Conservation (phyloP, 2,888 invertebrate genomes). For the Athetis lepigone region DNA sequence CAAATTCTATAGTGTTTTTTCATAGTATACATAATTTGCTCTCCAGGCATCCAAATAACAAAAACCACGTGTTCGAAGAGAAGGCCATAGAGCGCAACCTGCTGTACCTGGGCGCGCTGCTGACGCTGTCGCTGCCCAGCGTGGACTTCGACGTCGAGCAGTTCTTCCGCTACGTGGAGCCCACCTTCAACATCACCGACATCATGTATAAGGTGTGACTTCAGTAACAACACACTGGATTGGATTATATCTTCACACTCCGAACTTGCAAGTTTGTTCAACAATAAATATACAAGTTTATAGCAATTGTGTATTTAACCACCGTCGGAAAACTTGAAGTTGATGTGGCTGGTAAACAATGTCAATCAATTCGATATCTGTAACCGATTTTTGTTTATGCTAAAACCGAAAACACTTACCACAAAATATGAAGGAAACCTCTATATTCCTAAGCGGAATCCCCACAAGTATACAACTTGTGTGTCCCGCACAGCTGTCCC, state of each 20-base stretch:
- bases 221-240: too few relatives aligned
- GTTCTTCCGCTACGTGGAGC: constrained; percentile 35
- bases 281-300: too few relatives aligned
- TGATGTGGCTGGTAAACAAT: too few relatives aligned
- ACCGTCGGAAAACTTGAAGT: too few relatives aligned
- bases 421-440: neutral
- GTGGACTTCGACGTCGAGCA: constrained; percentile 33
- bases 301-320: too few relatives aligned
- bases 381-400: too few relatives aligned
- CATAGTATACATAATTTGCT: neutral
- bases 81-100: constrained; percentile 36
- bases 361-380: too few relatives aligned
- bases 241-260: too few relatives aligned
- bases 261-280: too few relatives aligned
- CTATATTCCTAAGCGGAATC: neutral
- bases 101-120: constrained; percentile 46
- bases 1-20: too few relatives aligned
- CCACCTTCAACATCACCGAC: constrained; percentile 48
- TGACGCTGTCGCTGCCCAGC: constrained; percentile 33
- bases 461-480: neutral
- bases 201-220: constrained; percentile 57
- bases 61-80: constrained; percentile 15
- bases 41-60: constrained; percentile 45
- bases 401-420: too few relatives aligned
- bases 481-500: constrained; percentile 75